Conservation (phyloP, 2,113 vertebrate species). For the Ornithorhynchus anatinus region DNA sequence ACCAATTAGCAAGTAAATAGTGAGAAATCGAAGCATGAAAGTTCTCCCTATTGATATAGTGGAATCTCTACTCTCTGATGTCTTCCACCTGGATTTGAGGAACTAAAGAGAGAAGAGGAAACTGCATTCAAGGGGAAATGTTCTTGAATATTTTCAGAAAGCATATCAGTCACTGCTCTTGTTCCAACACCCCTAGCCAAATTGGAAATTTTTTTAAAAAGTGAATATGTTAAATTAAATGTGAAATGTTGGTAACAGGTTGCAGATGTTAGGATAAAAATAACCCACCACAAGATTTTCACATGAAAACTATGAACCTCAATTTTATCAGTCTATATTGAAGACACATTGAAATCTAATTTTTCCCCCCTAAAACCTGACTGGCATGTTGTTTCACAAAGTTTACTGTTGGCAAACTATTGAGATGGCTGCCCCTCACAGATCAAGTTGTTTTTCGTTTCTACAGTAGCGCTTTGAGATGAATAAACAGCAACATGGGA, state of each 20-base stretch:
- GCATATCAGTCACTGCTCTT: background rate
- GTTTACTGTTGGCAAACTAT: background rate
- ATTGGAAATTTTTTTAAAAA: background rate
- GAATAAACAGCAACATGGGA: background rate
- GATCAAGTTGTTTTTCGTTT: background rate
- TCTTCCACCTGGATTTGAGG: too few relatives aligned
- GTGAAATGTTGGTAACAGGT: background rate
- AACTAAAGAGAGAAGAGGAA: background rate
- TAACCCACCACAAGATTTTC: slow-evolving; percentile 2
- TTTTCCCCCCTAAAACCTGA: background rate
- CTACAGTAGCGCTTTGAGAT: background rate
- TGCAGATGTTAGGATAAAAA: background rate
- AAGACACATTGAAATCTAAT: background rate
- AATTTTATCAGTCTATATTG: background rate
- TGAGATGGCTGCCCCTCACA: background rate
- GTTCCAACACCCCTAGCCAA: background rate
- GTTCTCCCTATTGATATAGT: background rate
- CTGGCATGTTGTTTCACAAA: background rate
- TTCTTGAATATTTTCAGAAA: background rate
- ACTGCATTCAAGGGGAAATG: background rate
- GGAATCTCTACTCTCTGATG: background rate
- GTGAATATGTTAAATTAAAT: background rate
- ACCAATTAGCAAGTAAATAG: background rate
- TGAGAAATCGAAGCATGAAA: background rate
- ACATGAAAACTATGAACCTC: background rate